A percentile compares a stretch with the other conserved stretches of the same genome.
phyloP scores from a whole-genome alignment of 1,140 invertebrate genomes.

The Calliphora vicina region DNA sequence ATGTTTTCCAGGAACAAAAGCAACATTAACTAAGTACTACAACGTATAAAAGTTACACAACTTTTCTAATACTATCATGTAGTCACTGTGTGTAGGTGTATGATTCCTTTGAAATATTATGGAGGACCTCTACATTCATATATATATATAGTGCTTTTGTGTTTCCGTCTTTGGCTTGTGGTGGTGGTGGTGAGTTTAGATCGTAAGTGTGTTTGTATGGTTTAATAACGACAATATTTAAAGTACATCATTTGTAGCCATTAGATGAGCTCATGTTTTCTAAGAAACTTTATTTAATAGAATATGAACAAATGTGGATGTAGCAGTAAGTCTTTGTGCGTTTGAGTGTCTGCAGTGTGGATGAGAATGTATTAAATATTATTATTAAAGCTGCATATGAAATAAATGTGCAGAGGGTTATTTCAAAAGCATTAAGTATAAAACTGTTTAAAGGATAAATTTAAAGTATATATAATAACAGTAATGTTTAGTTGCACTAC shows the following conservation, averaged over 20 bases:
- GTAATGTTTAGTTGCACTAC: too few species aligned
- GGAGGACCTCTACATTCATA: too few species aligned
- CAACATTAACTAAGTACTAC: too few species aligned
- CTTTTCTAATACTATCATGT: not conserved
- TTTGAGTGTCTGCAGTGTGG: too few species aligned
- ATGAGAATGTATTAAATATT: too few species aligned
- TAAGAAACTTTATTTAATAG: not conserved
- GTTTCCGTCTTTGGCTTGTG: not conserved
- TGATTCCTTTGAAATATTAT: not conserved
- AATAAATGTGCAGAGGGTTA: too few species aligned
- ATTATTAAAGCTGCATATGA: too few species aligned
- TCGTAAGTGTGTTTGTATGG: not conserved
- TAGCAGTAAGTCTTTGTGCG: too few species aligned
- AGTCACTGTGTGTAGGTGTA: not conserved
- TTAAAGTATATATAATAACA: too few species aligned
- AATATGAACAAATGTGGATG: too few species aligned
- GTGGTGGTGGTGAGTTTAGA: not conserved
- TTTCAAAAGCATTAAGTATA: too few species aligned
- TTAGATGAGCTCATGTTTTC: conserved; percentile 19
- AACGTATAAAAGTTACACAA: not conserved
- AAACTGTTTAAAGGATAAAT: too few species aligned
- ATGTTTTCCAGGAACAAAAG: not conserved
- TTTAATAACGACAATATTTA: conserved; percentile 1
- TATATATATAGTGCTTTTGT: not conserved
- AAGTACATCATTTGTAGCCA: conserved; percentile 24